Percentiles rank a stretch among this genome's conserved stretches.
These are phyloP conservation scores for Nasua narica DNA, from an alignment of 2,797 vertebrate genomes.

Conservation along the genomic window DNA sequence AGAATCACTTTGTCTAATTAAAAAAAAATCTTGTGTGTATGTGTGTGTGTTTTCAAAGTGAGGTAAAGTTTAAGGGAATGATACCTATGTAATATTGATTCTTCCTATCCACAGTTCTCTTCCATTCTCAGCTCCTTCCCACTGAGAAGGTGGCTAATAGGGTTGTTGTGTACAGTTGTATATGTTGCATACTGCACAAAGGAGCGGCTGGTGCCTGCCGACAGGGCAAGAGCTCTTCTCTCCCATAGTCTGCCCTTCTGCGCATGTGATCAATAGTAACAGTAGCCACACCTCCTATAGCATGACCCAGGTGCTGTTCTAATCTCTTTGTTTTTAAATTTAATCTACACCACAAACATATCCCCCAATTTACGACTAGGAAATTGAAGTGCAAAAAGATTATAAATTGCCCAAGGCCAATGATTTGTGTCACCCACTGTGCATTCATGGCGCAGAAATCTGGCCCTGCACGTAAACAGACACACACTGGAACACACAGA, in stretches of 20 bases:
- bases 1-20: background rate
- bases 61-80: background rate
- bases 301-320: background rate
- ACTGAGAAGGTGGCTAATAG: background rate
- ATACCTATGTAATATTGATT: accelerated
- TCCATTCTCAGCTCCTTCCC: background rate
- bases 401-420: background rate
- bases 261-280: accelerated
- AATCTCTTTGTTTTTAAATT: background rate
- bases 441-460: background rate
- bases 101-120: background rate
- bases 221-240: background rate
- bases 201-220: background rate
- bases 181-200: background rate
- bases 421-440: background rate
- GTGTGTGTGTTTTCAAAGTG: background rate
- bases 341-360: background rate
- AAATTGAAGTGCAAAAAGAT: background rate
- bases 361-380: background rate
- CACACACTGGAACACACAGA: background rate
- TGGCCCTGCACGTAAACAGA: accelerated
- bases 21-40: background rate
- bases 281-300: background rate
- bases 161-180: background rate
- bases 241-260: background rate